Base-by-base conservation (phyloP, 2,797 vertebrate genomes). In the Trichosurus vulpecula region DNA sequence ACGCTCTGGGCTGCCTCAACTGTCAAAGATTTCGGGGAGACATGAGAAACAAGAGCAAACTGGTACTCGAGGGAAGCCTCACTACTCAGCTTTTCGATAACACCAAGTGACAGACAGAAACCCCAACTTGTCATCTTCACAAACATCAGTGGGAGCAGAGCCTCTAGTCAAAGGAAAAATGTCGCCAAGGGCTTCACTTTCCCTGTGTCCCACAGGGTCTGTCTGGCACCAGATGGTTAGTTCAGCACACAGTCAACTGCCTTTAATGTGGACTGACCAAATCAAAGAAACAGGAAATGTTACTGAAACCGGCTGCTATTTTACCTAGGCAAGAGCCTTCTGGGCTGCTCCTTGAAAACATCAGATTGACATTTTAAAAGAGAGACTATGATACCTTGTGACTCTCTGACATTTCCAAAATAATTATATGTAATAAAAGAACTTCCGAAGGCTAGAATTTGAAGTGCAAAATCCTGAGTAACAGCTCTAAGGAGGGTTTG, bases 1-100 rank as follows among this genome's bases (percentile, higher is more conserved):
- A 10, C 6, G 97, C 98, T 98, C 95, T 97, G 97, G 95, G 97
- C 96, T 96, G 97, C 97, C 95, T 98, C 94, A 93, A 94, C 97
- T 96, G 74, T 96, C 92, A 94, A 81, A 94, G 95, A 94, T 92
- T 81, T 81, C 6, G 94, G 96, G 92, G 96, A 54, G 61, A 81
- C 22, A 94, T 95, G 94, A 94, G 93, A 97, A 91, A 94, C 92
- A 96, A 96, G 97, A 54, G 93, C 94, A 95, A 95, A 92, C 54
- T 41, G 30, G 92, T 47, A 81, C 22, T 3, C 74, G 35, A 74
- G n/a, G 58, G 61, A n/a, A 74, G n/a, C 61, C 31, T 31, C 30
- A 14, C 30, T 30, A 10, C 52, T 93, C 97, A 97, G 95, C 52
- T 57, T 96, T 90, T 92, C 87, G 74, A 19, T 93, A 95, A 91